Evolutionary conservation across 53 echinoderm and acorn worm genomes (phyloP).

Genomic region (Antedon mediterranea): DNA sequence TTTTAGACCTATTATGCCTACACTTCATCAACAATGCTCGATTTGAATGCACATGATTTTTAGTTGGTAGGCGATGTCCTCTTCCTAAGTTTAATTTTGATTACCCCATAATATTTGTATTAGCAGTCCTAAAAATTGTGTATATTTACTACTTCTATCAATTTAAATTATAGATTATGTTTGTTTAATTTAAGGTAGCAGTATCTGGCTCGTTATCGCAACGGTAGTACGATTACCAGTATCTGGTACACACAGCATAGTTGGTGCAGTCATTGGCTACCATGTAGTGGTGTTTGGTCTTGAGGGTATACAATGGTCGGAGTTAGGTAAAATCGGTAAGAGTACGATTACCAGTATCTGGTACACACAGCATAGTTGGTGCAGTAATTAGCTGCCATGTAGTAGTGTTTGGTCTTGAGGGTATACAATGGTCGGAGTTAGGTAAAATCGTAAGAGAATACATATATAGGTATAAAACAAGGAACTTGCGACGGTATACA

Average conservation of each 20-base stretch:
- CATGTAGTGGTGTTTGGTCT: constrained; percentile 41
- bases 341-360: constrained; percentile 51
- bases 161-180: neutral
- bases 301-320: constrained; percentile 42
- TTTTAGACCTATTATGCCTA: no score
- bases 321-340: constrained; percentile 39
- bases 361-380: constrained; percentile 79
- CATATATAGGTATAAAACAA: no score
- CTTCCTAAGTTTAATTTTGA: no score
- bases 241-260: constrained; percentile 73
- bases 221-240: constrained; percentile 48
- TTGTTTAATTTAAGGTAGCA: constrained; percentile 20
- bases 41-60: no score
- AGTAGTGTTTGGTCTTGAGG: constrained; percentile 27
- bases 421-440: constrained; percentile 45
- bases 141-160: no score
- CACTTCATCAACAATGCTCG: no score
- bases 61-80: no score
- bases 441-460: constrained; percentile 37
- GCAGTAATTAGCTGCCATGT: constrained; percentile 62
- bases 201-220: constrained; percentile 51
- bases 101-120: no score
- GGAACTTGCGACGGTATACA: no score
- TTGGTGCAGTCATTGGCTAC: constrained; percentile 63
- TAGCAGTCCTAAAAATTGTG: no score